Conservation (phyloP, 2,888 invertebrate genomes). For the Aricia artaxerxes region DNA sequence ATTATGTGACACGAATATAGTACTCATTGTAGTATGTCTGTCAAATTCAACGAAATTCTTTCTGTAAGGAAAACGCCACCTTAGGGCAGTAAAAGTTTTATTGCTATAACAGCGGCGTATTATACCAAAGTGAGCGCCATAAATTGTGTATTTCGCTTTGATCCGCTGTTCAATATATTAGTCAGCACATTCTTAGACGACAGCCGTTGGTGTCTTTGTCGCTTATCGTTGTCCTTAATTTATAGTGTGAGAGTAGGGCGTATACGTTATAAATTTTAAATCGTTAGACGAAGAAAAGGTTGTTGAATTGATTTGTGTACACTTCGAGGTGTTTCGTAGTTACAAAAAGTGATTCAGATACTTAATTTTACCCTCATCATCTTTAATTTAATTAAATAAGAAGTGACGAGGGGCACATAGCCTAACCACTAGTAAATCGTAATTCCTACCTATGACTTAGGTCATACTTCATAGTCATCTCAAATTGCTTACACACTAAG, state of each 20-base stretch:
- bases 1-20: neutral
- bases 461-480: too few species aligned
- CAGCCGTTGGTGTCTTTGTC: constrained; percentile 3
- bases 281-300: neutral
- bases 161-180: constrained; percentile 7
- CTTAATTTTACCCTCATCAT: too few species aligned
- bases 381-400: too few species aligned
- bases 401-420: too few species aligned
- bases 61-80: neutral
- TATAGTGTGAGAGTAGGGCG: neutral
- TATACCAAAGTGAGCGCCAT: constrained; percentile 8
- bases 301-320: neutral
- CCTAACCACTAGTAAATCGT: too few species aligned
- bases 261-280: neutral
- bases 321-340: neutral
- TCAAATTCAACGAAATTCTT: neutral
- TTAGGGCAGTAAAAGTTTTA: constrained; percentile 9
- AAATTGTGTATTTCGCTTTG: constrained; percentile 22
- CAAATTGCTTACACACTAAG: too few species aligned
- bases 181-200: constrained; percentile 19
- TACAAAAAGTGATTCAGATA: too few species aligned
- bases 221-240: neutral
- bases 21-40: neutral
- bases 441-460: too few species aligned
- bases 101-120: constrained; percentile 4